phyloP scores from a whole-genome alignment of 2,797 vertebrate species.

The Pseudomugil gertrudae region DNA sequence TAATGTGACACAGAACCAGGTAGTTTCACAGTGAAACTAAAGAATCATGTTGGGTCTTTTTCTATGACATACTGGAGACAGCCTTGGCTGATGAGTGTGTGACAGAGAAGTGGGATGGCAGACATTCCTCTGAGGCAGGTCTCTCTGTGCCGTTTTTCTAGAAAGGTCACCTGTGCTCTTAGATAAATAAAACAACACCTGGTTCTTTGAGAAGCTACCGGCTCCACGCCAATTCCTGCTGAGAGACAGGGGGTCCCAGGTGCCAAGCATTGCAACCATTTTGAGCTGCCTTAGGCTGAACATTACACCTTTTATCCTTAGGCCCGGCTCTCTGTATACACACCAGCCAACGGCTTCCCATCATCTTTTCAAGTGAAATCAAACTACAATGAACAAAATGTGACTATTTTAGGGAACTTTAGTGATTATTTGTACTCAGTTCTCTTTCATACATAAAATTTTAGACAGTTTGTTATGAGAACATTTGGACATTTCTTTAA shows the following conservation, averaged over 20 bases:
- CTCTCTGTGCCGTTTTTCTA: constrained; percentile 62
- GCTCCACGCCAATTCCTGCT: constrained; percentile 68
- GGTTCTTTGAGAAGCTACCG: constrained; percentile 68
- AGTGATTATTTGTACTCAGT: not conserved
- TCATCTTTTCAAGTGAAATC: constrained; percentile 23
- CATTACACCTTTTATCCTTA: constrained; percentile 72
- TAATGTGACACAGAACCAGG: constrained; percentile 27
- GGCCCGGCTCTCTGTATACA: constrained; percentile 43
- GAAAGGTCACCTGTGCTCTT: constrained; percentile 77
- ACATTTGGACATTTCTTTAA: too few species aligned
- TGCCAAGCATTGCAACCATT: constrained; percentile 69
- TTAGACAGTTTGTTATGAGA: not conserved
- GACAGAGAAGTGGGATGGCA: constrained; percentile 51
- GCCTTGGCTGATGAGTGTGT: constrained; percentile 48
- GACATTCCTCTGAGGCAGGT: constrained; percentile 63
- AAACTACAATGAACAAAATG: not conserved
- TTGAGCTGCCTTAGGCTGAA: constrained; percentile 72
- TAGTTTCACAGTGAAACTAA: constrained; percentile 28
- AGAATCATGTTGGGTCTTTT: constrained; percentile 23
- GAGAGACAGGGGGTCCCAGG: constrained; percentile 74
- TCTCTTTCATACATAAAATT: not conserved
- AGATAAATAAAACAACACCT: constrained; percentile 83
- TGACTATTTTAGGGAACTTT: not conserved
- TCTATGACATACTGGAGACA: constrained; percentile 33
- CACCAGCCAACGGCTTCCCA: constrained; percentile 31